Percentiles rank a stretch among this genome's conserved stretches.
phyloP scores from a whole-genome alignment of 1,140 invertebrate genomes.

The Cylas formicarius region DNA sequence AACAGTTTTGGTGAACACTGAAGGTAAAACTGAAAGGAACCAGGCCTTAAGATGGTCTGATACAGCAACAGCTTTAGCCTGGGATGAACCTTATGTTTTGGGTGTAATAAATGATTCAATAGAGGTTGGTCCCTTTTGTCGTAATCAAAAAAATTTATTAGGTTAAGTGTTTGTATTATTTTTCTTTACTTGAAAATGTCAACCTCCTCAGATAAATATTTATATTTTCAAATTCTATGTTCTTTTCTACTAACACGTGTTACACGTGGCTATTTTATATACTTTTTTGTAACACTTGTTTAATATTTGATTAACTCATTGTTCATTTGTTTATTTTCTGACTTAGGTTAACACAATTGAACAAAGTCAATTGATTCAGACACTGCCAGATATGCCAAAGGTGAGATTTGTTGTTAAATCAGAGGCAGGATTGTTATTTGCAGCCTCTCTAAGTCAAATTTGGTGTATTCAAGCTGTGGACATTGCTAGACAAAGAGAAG shows the following conservation, averaged over 20 bases:
- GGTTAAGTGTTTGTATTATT: no score
- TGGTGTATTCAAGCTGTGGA: conserved; percentile 79
- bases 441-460: conserved; percentile 77
- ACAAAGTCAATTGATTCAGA: conserved; percentile 66
- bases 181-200: no score
- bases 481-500: conserved; percentile 71
- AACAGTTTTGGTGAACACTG: conserved; percentile 70
- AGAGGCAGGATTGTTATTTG: conserved; percentile 71
- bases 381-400: conserved; percentile 61
- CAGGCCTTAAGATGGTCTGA: conserved; percentile 78
- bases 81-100: conserved; percentile 86
- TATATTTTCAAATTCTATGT: no score
- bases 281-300: no score
- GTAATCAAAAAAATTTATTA: neutral
- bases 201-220: no score
- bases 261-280: no score
- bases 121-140: no score
- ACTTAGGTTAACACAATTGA: conserved; percentile 53
- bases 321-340: conserved; percentile 9
- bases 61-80: conserved; percentile 67
- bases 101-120: conserved; percentile 73
- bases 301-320: no score
- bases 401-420: conserved; percentile 58
- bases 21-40: conserved; percentile 60
- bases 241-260: no score